Base-by-base conservation (phyloP, 2,797 vertebrate species). In the Telmatherina bonti region DNA sequence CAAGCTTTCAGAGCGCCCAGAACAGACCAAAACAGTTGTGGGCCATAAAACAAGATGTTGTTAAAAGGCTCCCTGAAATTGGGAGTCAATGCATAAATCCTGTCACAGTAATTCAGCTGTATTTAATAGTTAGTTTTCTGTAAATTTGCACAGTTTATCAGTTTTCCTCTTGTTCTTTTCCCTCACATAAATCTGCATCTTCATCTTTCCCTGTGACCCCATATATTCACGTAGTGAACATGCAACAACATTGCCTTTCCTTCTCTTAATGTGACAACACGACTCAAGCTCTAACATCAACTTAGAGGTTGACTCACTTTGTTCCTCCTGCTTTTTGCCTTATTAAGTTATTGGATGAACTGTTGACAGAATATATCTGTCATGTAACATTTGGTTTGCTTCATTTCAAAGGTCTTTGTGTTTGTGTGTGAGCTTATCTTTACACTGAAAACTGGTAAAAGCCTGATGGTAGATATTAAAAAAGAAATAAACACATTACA, bases 331-430 rank as follows among this genome's bases (percentile, higher is more conserved):
- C 67, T 74, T 90, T 72, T 91, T 81, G 72, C 91, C 91, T 92
- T 93, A 89, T 94, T 90, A 92, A 93, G 91, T 81, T 88, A 88
- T 84, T 86, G 78, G 84, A 90, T 81, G 83, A 89, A 76, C 82
- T 79, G 67, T 74, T 66, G 83, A 79, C 81, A 79, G 76, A 71
- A 86, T 64, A 22, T 1, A 1, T 67, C 62, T 79, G 73, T 83
- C 78, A 31, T 83, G 68, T 74, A 81, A 69, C 72, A 76, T 88
- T 87, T 88, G 81, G 81, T 87, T 88, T 85, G 69, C 74, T 84
- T 91, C 78, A 86, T 82, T 85, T 81, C 57, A 84, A 88, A 91
- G 84, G 79, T 92, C 88, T 87, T 33, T 36, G 55, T 54, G 76
- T 75, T 70, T 72, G 52, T 80, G 74, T 85, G n/a, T 52, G 65